Evolutionary conservation across 2,113 vertebrate species (phyloP), one percentile per base, ranked within the genome.

Genomic region (Oncorhynchus keta): DNA sequence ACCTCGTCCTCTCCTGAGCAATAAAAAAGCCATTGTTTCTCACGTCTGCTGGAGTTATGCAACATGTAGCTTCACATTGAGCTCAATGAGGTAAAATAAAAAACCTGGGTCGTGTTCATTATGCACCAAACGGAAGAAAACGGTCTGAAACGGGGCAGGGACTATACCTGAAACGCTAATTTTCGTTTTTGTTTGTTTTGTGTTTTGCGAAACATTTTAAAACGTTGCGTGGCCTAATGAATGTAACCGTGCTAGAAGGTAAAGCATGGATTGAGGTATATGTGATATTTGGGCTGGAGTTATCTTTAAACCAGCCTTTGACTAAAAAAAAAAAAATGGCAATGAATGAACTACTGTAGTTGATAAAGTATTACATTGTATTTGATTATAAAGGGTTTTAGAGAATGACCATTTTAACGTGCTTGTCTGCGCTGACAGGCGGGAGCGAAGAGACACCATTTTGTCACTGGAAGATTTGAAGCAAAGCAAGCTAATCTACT

Each of bases 1-100:
- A 68, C 67, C 67, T 68, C 67, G 67, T 68, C 16, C 67, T 30
- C 67, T 35, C 32, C 65, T 39, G 32, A 68, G 67, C 67, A 68
- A 68, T 68, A 68, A 68, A 35, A 39, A 68, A 35, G 30, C 67
- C 59, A n/a, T 35, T 68, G n/a, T 9, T 9, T 20, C 4, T 14
- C 67, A 39, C 32, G 3, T 68, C 67, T 68, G 67, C 32, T 39
- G 1, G 0, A 68, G 18, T 68, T 55, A 30, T 35, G 67, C 67
- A 68, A 28, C 67, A 68, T 12, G 67, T 68, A 68, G 67, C 67
- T 35, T 68, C 67, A 20, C 6, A 16, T 35, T 35, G 7, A 18
- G 2, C 59, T 62, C 20, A 22, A n/a, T 62, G 59, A 24, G 59
- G 59, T 62, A 1, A 55, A 55, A 55, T 18, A 5, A 18, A 51